Percentiles rank a stretch among this genome's conserved stretches.
phyloP scores from a whole-genome alignment of 2,797 vertebrate species.

The Acanthurus tractus region DNA sequence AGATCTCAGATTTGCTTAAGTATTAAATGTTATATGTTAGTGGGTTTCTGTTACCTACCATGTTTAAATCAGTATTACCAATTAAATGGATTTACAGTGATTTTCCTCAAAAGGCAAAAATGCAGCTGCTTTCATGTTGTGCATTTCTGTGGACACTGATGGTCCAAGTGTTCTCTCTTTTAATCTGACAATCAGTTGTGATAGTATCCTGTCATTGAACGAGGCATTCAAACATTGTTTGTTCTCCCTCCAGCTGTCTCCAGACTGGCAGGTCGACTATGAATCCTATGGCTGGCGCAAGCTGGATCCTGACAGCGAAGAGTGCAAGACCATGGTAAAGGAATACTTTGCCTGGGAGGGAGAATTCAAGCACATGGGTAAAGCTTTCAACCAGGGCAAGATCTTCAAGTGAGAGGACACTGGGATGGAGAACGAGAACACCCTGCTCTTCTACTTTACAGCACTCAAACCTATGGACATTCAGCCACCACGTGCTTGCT shows the following conservation, averaged over 20 bases:
- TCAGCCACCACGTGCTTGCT: conserved; percentile 73
- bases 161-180: not conserved
- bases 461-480: conserved; percentile 74
- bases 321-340: conserved; percentile 92
- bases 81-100: too few relatives aligned
- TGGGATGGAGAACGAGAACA: conserved; percentile 59
- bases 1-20: not conserved
- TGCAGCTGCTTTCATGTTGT: not conserved
- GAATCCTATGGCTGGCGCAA: conserved; percentile 95
- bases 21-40: not conserved
- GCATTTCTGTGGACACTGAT: conserved; percentile 16
- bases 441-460: conserved; percentile 54
- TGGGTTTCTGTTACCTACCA: not conserved
- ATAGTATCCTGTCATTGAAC: not conserved
- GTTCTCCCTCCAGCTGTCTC: conserved; percentile 81
- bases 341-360: conserved; percentile 96
- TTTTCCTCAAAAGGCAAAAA: not conserved
- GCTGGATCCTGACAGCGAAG: conserved; percentile 89
- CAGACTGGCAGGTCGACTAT: conserved; percentile 95
- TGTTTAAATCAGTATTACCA: not conserved
- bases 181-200: conserved; percentile 5
- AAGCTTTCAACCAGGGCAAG: conserved; percentile 92
- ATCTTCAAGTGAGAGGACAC: conserved; percentile 90
- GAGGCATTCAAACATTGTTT: not conserved
- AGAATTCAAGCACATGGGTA: conserved; percentile 92